Evolutionary conservation across 2,888 invertebrate species (phyloP), one percentile per base, ranked within the genome.

Genomic region (Clostera curtula): DNA sequence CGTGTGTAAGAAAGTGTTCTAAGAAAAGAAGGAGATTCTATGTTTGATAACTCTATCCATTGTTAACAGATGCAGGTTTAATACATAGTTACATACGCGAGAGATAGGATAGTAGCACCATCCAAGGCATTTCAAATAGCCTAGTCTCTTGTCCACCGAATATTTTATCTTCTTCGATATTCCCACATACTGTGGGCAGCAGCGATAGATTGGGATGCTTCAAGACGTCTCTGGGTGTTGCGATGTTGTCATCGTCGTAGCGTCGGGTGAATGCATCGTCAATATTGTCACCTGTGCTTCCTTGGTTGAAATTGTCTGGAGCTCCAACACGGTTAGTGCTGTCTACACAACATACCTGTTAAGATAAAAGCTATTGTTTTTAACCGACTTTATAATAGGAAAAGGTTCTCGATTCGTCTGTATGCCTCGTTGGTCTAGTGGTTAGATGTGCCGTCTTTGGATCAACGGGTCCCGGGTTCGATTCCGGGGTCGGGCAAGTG

Each of bases 71-170:
- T n/a, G n/a, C 23, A 27, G 13, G 8, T 15, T 13, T 8, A 25
- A 29, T 17, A 25, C 9, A 15, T 12, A 8, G 22, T 12, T 10
- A 24, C 40, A 35, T 44, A 82, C 83, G 49, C 29, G 74, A 64
- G 24, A 75, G 58, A 42, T 91, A 93, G 1, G 87, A 85, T n/a
- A 93, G 56, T 1, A 92, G 69, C 0, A 88, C 90, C 90, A 92
- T 89, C 92, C 92, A 93, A 0, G 92, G 92, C 66, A 87, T 90
- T 44, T 92, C 89, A 19, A 83, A 86, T 3, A 91, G 56, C 0
- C 62, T 63, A 0, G 92, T 88, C 31, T 79, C 69, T 21, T 87
- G 82, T 0, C 92, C 92, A 2, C 87, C 86, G 12, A 86, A 70
- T 23, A 93, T 87, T 45, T 87, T 86, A 21, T 85, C 75, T 4